These are phyloP conservation scores for Xiphorhynchus erythropygius DNA, from an alignment of 2,797 vertebrate species.

Conservation along the genomic window DNA sequence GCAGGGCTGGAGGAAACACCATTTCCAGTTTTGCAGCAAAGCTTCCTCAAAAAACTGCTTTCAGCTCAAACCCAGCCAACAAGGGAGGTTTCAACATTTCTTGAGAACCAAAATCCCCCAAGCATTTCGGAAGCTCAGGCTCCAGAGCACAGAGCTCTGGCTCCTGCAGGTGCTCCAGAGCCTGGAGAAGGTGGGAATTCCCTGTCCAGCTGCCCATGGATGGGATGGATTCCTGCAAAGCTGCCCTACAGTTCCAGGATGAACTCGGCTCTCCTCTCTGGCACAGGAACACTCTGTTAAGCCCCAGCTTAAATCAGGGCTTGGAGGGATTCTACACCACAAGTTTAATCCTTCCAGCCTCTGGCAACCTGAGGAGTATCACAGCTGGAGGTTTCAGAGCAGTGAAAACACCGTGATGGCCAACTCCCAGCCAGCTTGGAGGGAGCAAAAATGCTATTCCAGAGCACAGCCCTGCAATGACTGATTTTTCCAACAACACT, in stretches of 20 bases:
- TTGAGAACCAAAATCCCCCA: neutral
- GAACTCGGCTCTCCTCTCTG: neutral
- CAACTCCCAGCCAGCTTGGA: neutral
- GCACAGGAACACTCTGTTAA: neutral
- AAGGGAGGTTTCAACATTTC: neutral
- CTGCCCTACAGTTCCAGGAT: neutral
- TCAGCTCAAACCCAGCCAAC: neutral
- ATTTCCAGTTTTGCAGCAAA: neutral
- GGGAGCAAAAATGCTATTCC: neutral
- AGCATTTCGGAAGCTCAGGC: neutral
- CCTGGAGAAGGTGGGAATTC: neutral
- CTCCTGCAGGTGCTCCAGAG: neutral
- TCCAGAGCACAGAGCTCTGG: neutral
- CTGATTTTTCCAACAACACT: neutral
- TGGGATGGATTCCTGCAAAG: neutral
- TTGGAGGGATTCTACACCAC: neutral
- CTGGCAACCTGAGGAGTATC: neutral
- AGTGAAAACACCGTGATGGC: neutral
- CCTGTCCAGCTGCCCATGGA: neutral
- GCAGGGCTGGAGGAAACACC: neutral
- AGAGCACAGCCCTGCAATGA: neutral
- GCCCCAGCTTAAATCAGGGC: neutral
- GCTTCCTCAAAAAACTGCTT: conserved; percentile 11
- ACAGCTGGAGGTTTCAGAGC: neutral
- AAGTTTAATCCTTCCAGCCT: neutral